A percentile compares a stretch with the other conserved stretches of the same genome.
These are phyloP conservation scores for Hydractinia symbiolongicarpus DNA, from an alignment of 30 jellyfish, hydroid and myxozoan species.

Conservation along the genomic window DNA sequence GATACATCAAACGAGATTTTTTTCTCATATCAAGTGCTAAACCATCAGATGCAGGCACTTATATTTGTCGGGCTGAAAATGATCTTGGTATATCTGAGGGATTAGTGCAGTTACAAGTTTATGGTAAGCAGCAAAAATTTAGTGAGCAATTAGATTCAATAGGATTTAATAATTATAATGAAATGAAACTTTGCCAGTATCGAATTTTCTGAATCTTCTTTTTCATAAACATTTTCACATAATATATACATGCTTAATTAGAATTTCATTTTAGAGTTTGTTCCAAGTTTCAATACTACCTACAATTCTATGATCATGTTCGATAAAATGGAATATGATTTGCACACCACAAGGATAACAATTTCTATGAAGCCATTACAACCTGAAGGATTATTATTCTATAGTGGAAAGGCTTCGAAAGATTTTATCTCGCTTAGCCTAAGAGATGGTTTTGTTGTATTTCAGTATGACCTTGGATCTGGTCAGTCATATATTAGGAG, in stretches of 20 bases:
- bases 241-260: neutral
- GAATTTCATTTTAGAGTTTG: constrained; percentile 45
- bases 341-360: constrained; percentile 51
- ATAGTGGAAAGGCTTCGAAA: constrained; percentile 55
- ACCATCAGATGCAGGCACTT: constrained; percentile 56
- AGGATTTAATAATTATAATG: no score
- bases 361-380: constrained; percentile 57
- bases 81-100: constrained; percentile 62
- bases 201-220: no score
- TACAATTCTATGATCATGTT: constrained; percentile 50
- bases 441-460: constrained; percentile 48
- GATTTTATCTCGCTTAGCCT: constrained; percentile 66
- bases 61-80: constrained; percentile 64
- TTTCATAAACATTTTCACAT: no score
- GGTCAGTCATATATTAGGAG: constrained; percentile 73
- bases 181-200: no score
- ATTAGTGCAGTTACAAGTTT: constrained; percentile 28
- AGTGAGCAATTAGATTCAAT: no score
- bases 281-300: constrained; percentile 61
- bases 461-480: constrained; percentile 87
- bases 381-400: constrained; percentile 60
- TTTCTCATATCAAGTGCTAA: constrained; percentile 47
- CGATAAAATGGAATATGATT: constrained; percentile 46
- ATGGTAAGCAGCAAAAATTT: constrained; percentile 24
- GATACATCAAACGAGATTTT: constrained; percentile 28